A percentile compares a stretch with the other conserved stretches of the same genome.
Conservation (phyloP, 2,797 vertebrate genomes). For the Clarias laeviceps region DNA sequence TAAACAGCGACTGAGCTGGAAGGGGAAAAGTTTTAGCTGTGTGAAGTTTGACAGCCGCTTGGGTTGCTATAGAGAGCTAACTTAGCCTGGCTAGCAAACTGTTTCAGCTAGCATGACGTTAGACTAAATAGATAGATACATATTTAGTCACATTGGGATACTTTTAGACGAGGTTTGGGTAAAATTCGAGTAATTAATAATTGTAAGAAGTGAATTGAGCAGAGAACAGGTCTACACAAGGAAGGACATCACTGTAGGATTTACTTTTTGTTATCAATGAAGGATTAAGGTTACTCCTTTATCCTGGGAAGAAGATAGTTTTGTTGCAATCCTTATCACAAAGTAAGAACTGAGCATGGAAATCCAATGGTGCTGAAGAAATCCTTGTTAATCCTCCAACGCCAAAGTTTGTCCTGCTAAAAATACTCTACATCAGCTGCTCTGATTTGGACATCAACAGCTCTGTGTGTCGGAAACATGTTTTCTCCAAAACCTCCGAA, state of each 20-base stretch:
- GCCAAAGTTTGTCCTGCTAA: background rate
- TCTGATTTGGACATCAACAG: background rate
- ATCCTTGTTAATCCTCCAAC: background rate
- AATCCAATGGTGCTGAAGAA: background rate
- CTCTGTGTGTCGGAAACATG: constrained; percentile 70
- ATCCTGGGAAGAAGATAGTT: background rate
- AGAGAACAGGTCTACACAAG: background rate
- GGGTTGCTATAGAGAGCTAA: constrained; percentile 7
- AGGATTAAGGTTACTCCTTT: background rate
- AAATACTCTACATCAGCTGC: background rate
- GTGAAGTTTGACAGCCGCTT: constrained; percentile 35
- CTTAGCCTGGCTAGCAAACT: constrained; percentile 14
- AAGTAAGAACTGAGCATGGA: background rate
- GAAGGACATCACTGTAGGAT: background rate
- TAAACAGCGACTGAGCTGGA: background rate
- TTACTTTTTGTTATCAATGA: background rate
- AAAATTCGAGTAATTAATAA: background rate
- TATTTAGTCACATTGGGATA: background rate
- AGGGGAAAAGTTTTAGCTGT: constrained; percentile 14
- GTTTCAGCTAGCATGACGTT: background rate
- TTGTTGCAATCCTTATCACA: background rate
- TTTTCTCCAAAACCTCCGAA: constrained; percentile 85
- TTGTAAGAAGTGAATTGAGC: background rate
- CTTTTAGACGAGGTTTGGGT: background rate
- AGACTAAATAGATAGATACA: background rate